phyloP scores from a whole-genome alignment of 2,888 invertebrate genomes.

The Acrocyrtus sp. region DNA sequence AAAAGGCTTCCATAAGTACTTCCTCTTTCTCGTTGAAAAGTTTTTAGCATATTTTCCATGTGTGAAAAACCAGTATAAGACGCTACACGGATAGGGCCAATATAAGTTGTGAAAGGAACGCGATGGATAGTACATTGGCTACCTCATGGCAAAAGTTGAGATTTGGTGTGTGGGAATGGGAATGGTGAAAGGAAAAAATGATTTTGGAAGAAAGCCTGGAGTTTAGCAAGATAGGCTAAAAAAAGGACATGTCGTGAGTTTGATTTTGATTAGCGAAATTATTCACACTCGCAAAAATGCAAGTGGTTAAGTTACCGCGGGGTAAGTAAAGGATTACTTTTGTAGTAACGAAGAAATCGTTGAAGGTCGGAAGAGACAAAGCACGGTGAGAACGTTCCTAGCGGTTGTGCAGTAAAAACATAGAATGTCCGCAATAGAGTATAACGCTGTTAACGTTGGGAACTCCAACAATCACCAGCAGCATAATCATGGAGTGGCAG shows the following conservation, averaged over 20 bases:
- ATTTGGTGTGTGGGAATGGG: neutral
- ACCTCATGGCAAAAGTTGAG: neutral
- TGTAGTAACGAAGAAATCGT: no score
- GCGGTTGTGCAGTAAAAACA: slow-evolving; percentile 11
- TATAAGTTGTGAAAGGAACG: neutral
- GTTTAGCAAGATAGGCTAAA: no score
- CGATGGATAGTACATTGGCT: neutral
- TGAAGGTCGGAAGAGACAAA: no score
- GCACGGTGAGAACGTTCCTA: slow-evolving; percentile 16
- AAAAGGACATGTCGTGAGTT: neutral
- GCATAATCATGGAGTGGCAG: slow-evolving; percentile 14
- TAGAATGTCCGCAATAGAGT: slow-evolving; percentile 40
- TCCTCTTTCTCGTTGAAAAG: neutral
- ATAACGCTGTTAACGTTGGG: slow-evolving; percentile 30
- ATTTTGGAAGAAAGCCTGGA: neutral
- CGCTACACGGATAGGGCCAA: neutral
- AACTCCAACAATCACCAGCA: slow-evolving; percentile 40
- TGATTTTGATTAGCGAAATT: neutral
- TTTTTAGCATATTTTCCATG: no score
- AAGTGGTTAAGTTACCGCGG: neutral
- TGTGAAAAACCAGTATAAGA: no score
- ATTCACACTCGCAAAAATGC: neutral
- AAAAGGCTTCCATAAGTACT: neutral
- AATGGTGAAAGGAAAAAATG: no score
- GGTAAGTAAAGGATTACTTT: no score